phyloP scores from a whole-genome alignment of 2,113 vertebrate genomes.

The Dascyllus trimaculatus region DNA sequence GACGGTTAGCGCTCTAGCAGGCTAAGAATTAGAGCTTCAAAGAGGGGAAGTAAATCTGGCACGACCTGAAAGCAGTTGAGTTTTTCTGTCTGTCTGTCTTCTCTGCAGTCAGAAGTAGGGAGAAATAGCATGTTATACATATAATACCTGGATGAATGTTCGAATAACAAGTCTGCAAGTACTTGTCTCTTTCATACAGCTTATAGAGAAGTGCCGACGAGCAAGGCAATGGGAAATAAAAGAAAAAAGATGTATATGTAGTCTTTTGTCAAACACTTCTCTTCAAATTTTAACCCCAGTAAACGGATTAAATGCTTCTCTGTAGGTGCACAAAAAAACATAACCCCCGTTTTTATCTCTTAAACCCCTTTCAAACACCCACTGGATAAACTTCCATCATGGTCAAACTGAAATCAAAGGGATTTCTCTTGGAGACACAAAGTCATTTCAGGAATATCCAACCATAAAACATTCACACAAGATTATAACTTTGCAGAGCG shows the following conservation, averaged over 20 bases:
- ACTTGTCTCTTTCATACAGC: too few species aligned
- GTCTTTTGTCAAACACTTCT: not conserved
- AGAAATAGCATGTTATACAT: not conserved
- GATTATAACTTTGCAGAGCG: not conserved
- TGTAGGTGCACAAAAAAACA: not conserved
- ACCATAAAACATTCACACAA: not conserved
- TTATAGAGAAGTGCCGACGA: not conserved
- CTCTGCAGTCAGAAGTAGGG: conserved; percentile 3
- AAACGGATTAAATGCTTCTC: not conserved
- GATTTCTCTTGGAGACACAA: not conserved
- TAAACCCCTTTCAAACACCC: not conserved
- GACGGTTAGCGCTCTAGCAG: conserved; percentile 9
- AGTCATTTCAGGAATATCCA: not conserved
- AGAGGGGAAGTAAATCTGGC: conserved; percentile 50
- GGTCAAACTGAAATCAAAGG: not conserved
- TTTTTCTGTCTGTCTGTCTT: not conserved
- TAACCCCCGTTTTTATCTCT: not conserved
- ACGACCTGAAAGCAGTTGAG: conserved; percentile 25
- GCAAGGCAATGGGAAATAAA: not conserved
- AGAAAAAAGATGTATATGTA: not conserved
- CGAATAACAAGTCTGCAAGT: not conserved
- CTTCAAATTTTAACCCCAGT: not conserved
- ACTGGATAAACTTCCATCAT: not conserved
- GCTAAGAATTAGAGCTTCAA: conserved; percentile 44
- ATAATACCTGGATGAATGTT: conserved; percentile 24